Base-by-base conservation (phyloP, 92 coral and sea anemone species). In the Epizoanthus ramosus region DNA sequence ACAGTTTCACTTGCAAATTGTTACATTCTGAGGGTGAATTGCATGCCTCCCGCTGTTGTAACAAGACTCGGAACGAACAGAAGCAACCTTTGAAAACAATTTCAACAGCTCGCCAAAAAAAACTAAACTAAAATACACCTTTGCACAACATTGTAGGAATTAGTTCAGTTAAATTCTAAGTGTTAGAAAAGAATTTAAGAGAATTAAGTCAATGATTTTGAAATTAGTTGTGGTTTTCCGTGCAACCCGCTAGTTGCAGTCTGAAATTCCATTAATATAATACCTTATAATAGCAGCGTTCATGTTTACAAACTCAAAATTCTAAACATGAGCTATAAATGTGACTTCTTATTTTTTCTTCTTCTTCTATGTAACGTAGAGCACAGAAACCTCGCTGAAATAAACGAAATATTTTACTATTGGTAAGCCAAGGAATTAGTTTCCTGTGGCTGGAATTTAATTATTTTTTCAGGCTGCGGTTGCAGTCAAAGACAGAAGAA, bases 301-400 rank as follows among this genome's bases (percentile, higher is more conserved):
- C 72, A 14, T 67, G 50, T 67, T 67, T 67, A 67, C 72, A 67
- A 67, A 31, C 22, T 31, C 17, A 67, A 16, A 67, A 67, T 67
- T 50, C 21, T 16, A 67, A 33, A 67, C 72, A 67, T 7, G 43
- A 5, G 21, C 5, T 33, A 12, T 67, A 16, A 8, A 31, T 7
- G 39, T 4, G 39, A 67, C 72, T 37, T 19, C 50, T 35, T 33
- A 67, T 33, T 15, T 37, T 33, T 4, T 33, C 43, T 25, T 5
- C 18, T 23, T 6, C 2, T 41, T 14, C 15, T 15, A n/a, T 3
- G 8, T 25, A 23, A 8, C 33, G 21, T 10, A 14, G 6, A 66
- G 18, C 25, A 28, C 71, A 66, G 10, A 37, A 37, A 66, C 25
- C 3, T 12, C n/a, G 54, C 54, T 33, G 22, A 67, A 33, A n/a